phyloP scores from a whole-genome alignment of 2,888 invertebrate genomes.

The Caenorhabditis macrosperma region DNA sequence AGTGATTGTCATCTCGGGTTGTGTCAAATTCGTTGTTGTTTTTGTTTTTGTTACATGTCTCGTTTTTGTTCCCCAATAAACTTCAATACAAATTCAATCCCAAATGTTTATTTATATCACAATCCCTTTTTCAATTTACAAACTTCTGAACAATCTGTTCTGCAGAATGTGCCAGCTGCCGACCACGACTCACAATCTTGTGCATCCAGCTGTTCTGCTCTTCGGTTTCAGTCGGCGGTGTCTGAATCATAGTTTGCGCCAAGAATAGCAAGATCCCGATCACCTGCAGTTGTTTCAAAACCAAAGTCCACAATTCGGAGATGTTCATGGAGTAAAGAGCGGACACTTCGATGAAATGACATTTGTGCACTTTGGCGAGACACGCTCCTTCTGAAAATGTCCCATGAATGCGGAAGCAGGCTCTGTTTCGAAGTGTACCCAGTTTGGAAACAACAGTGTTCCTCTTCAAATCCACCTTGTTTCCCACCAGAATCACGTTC shows the following conservation, averaged over 20 bases:
- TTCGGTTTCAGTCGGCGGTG: constrained; percentile 11
- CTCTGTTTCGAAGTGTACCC: constrained; percentile 41
- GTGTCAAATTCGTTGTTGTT: constrained; percentile 11
- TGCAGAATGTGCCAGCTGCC: constrained; percentile 74
- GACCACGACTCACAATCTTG: constrained; percentile 71
- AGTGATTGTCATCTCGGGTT: background rate
- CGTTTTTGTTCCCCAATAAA: background rate
- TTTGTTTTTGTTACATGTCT: constrained; percentile 17
- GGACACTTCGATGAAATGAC: constrained; percentile 74
- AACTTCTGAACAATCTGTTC: constrained; percentile 72
- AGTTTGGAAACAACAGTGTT: constrained; percentile 74
- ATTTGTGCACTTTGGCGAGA: constrained; percentile 77
- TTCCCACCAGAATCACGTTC: constrained; percentile 73
- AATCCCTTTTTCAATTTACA: background rate
- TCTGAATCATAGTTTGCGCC: constrained; percentile 25
- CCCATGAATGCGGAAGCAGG: background rate
- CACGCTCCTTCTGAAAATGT: constrained; percentile 74
- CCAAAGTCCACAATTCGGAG: constrained; percentile 72
- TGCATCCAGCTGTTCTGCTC: constrained; percentile 55
- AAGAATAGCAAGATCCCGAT: background rate
- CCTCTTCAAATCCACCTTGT: constrained; percentile 78
- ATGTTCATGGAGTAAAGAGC: constrained; percentile 75
- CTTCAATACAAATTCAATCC: background rate
- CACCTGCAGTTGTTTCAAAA: constrained; percentile 65
- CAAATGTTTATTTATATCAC: background rate